These are phyloP conservation scores for Antitype chi DNA, from an alignment of 2,888 invertebrate genomes.

Conservation along the genomic window DNA sequence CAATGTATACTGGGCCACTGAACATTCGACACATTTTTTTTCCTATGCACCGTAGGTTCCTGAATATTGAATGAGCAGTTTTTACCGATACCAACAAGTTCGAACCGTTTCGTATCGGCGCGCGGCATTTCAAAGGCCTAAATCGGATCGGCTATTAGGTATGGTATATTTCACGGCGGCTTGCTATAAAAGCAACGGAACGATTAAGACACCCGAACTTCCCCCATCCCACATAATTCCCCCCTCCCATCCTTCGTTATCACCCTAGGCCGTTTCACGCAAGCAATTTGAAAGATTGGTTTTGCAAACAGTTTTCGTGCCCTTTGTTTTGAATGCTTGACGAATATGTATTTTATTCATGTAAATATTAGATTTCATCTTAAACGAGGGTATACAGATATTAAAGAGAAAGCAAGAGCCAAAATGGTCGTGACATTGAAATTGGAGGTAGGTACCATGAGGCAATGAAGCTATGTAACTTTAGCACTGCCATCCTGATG, in stretches of 20 bases:
- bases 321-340: conserved; percentile 30
- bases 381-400: not conserved
- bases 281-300: conserved; percentile 65
- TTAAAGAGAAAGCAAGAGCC: not conserved
- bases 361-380: conserved; percentile 23
- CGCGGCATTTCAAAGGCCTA: conserved; percentile 1
- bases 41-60: not conserved
- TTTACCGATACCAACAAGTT: not conserved
- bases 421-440: not conserved
- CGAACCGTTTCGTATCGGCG: not conserved
- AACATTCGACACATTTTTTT: no score
- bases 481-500: not conserved
- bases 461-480: conserved; percentile 10
- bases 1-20: not conserved
- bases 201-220: conserved; percentile 52
- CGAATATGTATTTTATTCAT: conserved; percentile 21
- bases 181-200: conserved; percentile 58
- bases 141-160: conserved; percentile 29
- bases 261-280: conserved; percentile 45
- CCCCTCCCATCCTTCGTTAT: conserved; percentile 28
- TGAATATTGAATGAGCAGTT: not conserved
- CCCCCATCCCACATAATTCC: not conserved
- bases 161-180: conserved; percentile 48
- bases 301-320: conserved; percentile 54
- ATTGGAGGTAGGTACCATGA: not conserved